These are phyloP conservation scores for Dolichotis patagonum DNA, from an alignment of 2,113 vertebrate species.

Conservation along the genomic window DNA sequence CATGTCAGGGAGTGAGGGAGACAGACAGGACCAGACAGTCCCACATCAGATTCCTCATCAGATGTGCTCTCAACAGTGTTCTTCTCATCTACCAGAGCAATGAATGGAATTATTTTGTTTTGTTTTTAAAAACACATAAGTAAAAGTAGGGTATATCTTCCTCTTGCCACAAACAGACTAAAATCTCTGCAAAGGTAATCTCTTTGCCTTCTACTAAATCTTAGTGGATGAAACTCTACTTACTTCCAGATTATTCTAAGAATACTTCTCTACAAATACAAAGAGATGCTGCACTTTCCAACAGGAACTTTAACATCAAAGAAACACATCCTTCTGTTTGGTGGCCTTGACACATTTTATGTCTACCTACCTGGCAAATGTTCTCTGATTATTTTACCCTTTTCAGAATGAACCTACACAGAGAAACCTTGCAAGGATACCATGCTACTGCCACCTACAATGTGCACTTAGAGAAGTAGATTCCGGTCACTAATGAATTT, in stretches of 20 bases:
- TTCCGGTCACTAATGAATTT: conserved; percentile 11
- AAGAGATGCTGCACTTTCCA: not conserved
- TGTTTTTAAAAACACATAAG: not conserved
- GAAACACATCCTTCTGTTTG: not conserved
- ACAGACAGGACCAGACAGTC: not conserved
- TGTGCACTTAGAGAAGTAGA: not conserved
- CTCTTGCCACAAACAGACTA: not conserved
- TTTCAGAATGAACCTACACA: not conserved
- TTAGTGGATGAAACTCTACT: not conserved
- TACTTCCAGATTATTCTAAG: not conserved
- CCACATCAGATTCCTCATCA: not conserved
- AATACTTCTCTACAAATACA: not conserved
- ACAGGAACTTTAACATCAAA: not conserved
- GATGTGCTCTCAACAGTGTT: not conserved
- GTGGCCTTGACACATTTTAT: not conserved
- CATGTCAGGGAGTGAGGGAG: not conserved
- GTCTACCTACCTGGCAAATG: not conserved
- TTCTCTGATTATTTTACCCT: not conserved
- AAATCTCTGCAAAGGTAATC: conserved; percentile 1
- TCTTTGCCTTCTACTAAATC: conserved; percentile 27
- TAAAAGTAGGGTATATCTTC: not conserved
- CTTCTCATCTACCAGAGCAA: not conserved
- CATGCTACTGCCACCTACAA: not conserved
- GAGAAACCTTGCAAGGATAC: not conserved
- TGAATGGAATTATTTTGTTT: not conserved